These are phyloP conservation scores for Acanthopleura granulata DNA, from an alignment of 2,888 invertebrate genomes.

Conservation along the genomic window DNA sequence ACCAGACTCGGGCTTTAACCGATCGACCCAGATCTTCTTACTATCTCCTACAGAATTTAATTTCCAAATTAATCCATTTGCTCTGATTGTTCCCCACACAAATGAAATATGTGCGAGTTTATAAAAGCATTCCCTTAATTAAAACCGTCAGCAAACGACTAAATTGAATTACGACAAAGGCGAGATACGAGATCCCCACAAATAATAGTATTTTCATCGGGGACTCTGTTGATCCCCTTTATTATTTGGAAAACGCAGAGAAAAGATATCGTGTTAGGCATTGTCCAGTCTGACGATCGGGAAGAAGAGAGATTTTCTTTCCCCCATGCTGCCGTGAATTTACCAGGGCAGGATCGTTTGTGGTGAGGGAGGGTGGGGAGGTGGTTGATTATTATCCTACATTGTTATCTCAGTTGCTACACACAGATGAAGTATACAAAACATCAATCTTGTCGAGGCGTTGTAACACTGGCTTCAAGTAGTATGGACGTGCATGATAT, in stretches of 20 bases:
- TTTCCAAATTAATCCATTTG: slow-evolving; percentile 20
- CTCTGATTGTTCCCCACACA: slow-evolving; percentile 15
- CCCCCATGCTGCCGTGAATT: no score
- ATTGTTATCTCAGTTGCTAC: no score
- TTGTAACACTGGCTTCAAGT: no score
- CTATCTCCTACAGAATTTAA: slow-evolving; percentile 16
- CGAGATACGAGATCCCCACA: not conserved
- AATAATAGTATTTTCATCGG: not conserved
- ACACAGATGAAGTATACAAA: no score
- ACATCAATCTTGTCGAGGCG: no score
- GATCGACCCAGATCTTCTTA: not conserved
- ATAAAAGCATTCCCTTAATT: slow-evolving; percentile 19
- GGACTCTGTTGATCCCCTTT: not conserved
- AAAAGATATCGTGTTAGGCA: not conserved
- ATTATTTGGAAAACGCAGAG: not conserved
- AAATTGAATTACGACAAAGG: slow-evolving; percentile 15
- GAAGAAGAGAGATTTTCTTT: no score
- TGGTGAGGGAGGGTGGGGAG: no score
- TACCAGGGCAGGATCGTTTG: no score
- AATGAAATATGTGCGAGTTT: slow-evolving; percentile 19
- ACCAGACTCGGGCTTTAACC: not conserved
- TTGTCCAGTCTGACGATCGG: no score
- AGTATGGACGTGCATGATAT: no score
- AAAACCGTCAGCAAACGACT: slow-evolving; percentile 10
- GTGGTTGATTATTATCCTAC: no score